Evolutionary conservation across 92 coral and sea anemone species (phyloP).

Genomic region (Parazoanthus swiftii): DNA sequence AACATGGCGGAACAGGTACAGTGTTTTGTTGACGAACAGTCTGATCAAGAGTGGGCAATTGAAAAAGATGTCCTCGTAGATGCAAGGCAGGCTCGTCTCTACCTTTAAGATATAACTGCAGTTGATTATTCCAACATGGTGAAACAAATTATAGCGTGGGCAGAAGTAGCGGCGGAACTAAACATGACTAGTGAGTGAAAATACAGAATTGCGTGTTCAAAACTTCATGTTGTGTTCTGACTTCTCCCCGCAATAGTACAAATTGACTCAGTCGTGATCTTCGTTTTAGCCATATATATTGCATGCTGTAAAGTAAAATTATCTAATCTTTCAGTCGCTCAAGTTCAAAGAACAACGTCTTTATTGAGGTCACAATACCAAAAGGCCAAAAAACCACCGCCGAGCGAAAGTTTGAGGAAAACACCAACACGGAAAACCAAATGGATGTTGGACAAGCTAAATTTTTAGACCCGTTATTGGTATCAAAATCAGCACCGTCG

Average conservation of each 20-base stretch:
- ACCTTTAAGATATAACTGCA: not conserved
- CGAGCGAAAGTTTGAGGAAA: conserved; percentile 17
- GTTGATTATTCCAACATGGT: not conserved
- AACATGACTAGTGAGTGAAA: conserved; percentile 17
- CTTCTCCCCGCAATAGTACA: not conserved
- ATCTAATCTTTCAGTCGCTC: not conserved
- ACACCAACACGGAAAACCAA: not conserved
- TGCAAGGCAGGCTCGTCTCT: conserved; percentile 1
- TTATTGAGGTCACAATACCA: conserved; percentile 5
- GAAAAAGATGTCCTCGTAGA: conserved; percentile 8
- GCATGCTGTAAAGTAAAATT: not conserved
- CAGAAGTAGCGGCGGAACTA: conserved; percentile 19
- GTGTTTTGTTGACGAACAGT: too few relatives aligned
- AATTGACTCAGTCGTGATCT: not conserved
- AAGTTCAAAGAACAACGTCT: conserved; percentile 6
- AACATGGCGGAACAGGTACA: not conserved
- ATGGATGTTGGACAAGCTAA: conserved; percentile 20
- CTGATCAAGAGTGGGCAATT: conserved; percentile 7
- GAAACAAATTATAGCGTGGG: not conserved
- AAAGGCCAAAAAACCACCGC: conserved; percentile 23
- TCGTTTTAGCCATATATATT: too few relatives aligned
- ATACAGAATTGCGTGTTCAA: not conserved
- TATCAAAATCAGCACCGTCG: not conserved
- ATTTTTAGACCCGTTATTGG: conserved; percentile 10
- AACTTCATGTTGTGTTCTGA: not conserved